Percentiles rank a stretch among this genome's conserved stretches.
These are phyloP conservation scores for Drosophila mauritiana DNA, from an alignment of 1,140 invertebrate genomes.

Conservation along the genomic window DNA sequence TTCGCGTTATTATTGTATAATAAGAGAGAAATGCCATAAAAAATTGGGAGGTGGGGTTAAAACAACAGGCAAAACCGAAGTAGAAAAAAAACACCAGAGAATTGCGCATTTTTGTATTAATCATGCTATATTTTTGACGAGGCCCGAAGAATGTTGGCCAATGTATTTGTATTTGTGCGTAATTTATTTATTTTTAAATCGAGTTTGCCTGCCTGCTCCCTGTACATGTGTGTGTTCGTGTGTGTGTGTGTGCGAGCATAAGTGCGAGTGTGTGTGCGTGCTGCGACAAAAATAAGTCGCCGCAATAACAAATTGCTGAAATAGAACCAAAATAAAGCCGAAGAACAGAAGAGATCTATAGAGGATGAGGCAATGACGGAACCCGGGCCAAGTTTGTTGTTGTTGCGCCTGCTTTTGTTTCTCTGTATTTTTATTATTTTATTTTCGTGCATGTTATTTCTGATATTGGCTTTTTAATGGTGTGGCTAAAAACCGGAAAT, in stretches of 20 bases:
- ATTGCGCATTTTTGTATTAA: constrained; percentile 68
- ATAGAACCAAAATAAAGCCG: constrained; percentile 55
- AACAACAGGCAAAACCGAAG: constrained; percentile 12
- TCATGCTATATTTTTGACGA: constrained; percentile 74
- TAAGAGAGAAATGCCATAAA: constrained; percentile 49
- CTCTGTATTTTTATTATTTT: constrained; percentile 30
- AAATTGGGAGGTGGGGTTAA: constrained; percentile 29
- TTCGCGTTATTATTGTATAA: constrained; percentile 53
- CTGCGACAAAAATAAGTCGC: constrained; percentile 73
- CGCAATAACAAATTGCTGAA: constrained; percentile 72
- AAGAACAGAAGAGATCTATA: constrained; percentile 21
- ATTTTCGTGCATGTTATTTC: constrained; percentile 34
- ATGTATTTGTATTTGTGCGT: constrained; percentile 71
- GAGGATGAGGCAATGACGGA: constrained; percentile 36
- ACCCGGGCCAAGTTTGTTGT: constrained; percentile 30
- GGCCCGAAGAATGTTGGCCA: constrained; percentile 63
- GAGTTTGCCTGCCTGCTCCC: constrained; percentile 45
- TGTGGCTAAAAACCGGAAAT: constrained; percentile 68
- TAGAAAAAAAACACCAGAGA: constrained; percentile 19
- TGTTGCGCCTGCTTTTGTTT: constrained; percentile 18
- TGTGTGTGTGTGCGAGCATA: constrained; percentile 34
- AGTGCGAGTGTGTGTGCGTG: constrained; percentile 11
- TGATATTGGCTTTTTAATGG: constrained; percentile 29
- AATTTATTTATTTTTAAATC: constrained; percentile 84
- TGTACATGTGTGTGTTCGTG: background rate